These are phyloP conservation scores for Tenthredo livida DNA, from an alignment of 2,888 invertebrate species.

Conservation along the genomic window DNA sequence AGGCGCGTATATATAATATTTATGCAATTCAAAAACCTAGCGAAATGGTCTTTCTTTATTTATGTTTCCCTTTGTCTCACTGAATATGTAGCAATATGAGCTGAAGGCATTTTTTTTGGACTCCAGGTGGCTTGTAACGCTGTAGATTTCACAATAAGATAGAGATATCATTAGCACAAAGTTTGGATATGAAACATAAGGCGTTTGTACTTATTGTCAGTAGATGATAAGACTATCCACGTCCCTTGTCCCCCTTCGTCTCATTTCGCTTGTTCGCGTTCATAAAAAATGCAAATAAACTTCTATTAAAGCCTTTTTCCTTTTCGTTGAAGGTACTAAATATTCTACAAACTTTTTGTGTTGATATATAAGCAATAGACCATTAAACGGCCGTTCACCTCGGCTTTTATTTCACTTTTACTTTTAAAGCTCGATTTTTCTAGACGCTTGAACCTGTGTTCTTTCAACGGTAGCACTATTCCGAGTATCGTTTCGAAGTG, in stretches of 20 bases:
- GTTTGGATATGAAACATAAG: not conserved
- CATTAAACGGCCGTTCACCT: not conserved
- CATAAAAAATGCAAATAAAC: not conserved
- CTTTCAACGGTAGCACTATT: not conserved
- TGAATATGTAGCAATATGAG: not conserved
- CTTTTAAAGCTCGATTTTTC: not conserved
- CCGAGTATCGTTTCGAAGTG: not conserved
- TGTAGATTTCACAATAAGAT: not conserved
- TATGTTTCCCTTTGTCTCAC: not conserved
- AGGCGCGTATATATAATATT: not conserved
- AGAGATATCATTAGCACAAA: not conserved
- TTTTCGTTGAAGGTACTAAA: not conserved
- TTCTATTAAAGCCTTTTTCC: not conserved
- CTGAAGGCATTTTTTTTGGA: not conserved
- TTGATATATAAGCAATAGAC: not conserved
- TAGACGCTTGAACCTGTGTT: not conserved
- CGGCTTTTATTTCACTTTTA: constrained; percentile 1
- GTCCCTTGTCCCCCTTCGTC: not conserved
- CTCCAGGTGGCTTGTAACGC: not conserved
- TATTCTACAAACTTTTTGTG: not conserved
- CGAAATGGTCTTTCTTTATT: not conserved
- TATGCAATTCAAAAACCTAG: not conserved
- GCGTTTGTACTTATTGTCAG: not conserved
- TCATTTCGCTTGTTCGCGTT: not conserved
- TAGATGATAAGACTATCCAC: not conserved